phyloP scores from a whole-genome alignment of 1,140 invertebrate species.

The Procambarus clarkii region DNA sequence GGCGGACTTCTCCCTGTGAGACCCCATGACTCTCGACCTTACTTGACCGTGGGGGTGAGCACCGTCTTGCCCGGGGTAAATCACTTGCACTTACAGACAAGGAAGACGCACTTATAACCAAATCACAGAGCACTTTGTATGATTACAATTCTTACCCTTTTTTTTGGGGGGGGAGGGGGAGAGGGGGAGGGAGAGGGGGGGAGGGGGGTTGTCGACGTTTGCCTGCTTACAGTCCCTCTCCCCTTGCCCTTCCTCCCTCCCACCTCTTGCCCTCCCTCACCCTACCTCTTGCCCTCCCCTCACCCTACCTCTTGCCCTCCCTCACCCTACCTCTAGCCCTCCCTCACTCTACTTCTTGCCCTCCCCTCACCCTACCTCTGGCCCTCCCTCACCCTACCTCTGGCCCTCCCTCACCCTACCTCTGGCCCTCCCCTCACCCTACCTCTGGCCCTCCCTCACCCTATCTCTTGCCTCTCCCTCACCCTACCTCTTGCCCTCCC shows the following conservation, averaged over 20 bases:
- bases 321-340: background rate
- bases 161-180: too few relatives aligned
- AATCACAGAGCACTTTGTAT: constrained; percentile 66
- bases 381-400: too few relatives aligned
- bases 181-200: too few relatives aligned
- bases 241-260: background rate
- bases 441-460: background rate
- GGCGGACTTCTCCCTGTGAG: background rate
- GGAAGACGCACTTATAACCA: constrained; percentile 52
- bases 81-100: constrained; percentile 41
- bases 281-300: background rate
- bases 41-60: background rate
- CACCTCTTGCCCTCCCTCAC: background rate
- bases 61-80: constrained; percentile 30
- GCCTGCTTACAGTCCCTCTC: too few relatives aligned
- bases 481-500: background rate
- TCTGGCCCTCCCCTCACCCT: too few relatives aligned
- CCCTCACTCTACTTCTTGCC: too few relatives aligned
- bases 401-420: too few relatives aligned
- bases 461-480: background rate
- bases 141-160: constrained; percentile 35
- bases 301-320: too few relatives aligned
- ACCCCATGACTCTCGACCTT: constrained; percentile 10
- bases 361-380: background rate
- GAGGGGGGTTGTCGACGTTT: too few relatives aligned